A percentile compares a stretch with the other conserved stretches of the same genome.
phyloP scores from a whole-genome alignment of 2,888 invertebrate genomes.

The Lypha dubia region DNA sequence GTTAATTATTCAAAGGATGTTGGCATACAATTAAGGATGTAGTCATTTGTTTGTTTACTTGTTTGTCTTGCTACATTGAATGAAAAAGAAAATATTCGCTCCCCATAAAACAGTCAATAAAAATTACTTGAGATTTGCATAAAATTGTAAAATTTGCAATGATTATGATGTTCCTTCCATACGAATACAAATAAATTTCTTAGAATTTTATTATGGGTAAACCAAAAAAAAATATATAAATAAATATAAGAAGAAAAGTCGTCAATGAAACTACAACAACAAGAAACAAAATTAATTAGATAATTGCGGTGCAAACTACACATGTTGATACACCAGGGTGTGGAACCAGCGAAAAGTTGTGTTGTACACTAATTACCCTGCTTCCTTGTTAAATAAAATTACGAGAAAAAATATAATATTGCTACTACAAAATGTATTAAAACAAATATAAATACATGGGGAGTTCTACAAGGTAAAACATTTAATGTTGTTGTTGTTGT shows the following conservation, averaged over 20 bases:
- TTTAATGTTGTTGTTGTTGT: too few species aligned
- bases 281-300: conserved; percentile 63
- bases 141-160: conserved; percentile 42
- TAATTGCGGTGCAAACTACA: conserved; percentile 70
- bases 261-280: conserved; percentile 12
- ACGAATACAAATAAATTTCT: conserved; percentile 44
- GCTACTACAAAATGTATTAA: conserved; percentile 1
- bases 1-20: conserved; percentile 25
- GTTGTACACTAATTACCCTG: conserved; percentile 71
- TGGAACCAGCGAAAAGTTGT: conserved; percentile 67
- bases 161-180: conserved; percentile 57
- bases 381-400: conserved; percentile 66
- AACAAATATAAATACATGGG: conserved; percentile 50
- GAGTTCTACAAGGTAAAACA: conserved; percentile 42
- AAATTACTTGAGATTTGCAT: conserved; percentile 47
- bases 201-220: conserved; percentile 36
- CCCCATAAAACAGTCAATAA: conserved; percentile 44
- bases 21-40: conserved; percentile 23
- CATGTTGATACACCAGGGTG: conserved; percentile 68
- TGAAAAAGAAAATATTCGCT: conserved; percentile 22
- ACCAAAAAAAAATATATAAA: not conserved
- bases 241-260: too few species aligned
- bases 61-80: not conserved
- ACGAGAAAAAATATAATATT: too few species aligned
- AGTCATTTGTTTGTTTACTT: not conserved